Evolutionary conservation across 2,888 invertebrate genomes (phyloP).

Genomic region (Yponomeuta evonymella): DNA sequence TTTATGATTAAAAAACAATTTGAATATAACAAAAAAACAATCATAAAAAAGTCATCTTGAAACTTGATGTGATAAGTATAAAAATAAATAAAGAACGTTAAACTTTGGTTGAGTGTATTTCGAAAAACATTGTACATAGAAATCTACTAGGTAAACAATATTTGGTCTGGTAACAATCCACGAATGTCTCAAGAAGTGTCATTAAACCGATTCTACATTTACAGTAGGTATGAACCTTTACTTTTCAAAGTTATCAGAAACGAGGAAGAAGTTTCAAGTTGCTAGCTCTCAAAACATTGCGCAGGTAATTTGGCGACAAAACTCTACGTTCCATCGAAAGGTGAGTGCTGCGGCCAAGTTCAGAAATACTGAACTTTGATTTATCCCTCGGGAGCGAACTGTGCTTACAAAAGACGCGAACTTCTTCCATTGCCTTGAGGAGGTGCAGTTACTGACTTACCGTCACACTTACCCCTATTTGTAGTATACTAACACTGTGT

Average conservation of each 20-base stretch:
- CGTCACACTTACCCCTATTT: neutral
- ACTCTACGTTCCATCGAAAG: constrained; percentile 11
- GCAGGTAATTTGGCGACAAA: constrained; percentile 1
- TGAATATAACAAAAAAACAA: too few relatives aligned
- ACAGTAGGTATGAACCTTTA: neutral
- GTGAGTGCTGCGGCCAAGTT: constrained; percentile 5
- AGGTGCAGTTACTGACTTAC: neutral
- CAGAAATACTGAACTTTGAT: constrained; percentile 17
- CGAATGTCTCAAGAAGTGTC: too few relatives aligned
- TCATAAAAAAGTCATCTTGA: too few relatives aligned
- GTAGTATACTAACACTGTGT: too few relatives aligned
- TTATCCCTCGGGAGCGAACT: constrained; percentile 19
- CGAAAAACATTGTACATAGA: too few relatives aligned
- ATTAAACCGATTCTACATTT: too few relatives aligned
- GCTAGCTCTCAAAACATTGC: neutral
- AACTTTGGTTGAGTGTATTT: too few relatives aligned
- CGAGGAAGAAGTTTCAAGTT: neutral
- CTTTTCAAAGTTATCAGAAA: neutral
- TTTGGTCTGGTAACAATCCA: too few relatives aligned
- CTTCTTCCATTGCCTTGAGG: neutral
- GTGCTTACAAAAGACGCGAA: constrained; percentile 12
- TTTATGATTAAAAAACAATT: too few relatives aligned
- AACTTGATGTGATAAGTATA: too few relatives aligned
- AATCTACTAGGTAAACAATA: too few relatives aligned
- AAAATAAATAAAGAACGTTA: too few relatives aligned